phyloP scores from a whole-genome alignment of 2,797 vertebrate genomes.

The Melanotaenia nigrans region DNA sequence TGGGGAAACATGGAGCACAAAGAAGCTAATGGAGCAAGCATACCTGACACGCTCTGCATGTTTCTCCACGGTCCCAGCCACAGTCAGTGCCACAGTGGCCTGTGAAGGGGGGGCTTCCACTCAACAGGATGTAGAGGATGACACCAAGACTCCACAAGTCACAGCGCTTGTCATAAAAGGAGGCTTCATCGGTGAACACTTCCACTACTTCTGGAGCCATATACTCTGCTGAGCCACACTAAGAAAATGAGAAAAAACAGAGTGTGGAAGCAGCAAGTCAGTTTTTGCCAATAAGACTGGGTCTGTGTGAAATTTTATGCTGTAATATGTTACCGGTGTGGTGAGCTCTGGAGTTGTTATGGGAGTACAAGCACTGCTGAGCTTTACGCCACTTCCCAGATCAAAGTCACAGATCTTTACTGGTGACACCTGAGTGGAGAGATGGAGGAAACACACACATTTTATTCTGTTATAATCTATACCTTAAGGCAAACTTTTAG shows the following conservation, averaged over 20 bases:
- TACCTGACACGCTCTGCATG: conserved; percentile 94
- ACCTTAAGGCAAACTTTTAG: neutral
- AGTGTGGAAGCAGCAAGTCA: neutral
- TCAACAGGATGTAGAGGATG: conserved; percentile 96
- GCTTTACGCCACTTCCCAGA: conserved; percentile 94
- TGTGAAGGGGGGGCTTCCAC: conserved; percentile 95
- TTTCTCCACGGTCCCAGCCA: conserved; percentile 96
- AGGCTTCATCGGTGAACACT: conserved; percentile 95
- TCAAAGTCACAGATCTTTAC: conserved; percentile 99
- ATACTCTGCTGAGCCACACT: conserved; percentile 98
- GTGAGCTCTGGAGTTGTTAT: conserved; percentile 97
- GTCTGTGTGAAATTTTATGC: neutral
- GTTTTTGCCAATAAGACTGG: neutral
- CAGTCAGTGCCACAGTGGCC: conserved; percentile 95
- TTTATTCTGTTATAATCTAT: neutral
- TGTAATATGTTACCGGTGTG: conserved; percentile 86
- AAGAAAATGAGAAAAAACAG: neutral
- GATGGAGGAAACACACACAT: neutral
- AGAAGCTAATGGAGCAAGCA: neutral
- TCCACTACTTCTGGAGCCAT: conserved; percentile 99
- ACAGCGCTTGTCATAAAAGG: conserved; percentile 98
- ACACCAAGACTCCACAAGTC: conserved; percentile 98
- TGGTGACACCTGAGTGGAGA: conserved; percentile 87
- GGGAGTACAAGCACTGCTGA: conserved; percentile 94
- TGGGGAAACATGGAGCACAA: neutral